phyloP scores from a whole-genome alignment of 2,797 vertebrate genomes.

The Fistularia tabacaria region DNA sequence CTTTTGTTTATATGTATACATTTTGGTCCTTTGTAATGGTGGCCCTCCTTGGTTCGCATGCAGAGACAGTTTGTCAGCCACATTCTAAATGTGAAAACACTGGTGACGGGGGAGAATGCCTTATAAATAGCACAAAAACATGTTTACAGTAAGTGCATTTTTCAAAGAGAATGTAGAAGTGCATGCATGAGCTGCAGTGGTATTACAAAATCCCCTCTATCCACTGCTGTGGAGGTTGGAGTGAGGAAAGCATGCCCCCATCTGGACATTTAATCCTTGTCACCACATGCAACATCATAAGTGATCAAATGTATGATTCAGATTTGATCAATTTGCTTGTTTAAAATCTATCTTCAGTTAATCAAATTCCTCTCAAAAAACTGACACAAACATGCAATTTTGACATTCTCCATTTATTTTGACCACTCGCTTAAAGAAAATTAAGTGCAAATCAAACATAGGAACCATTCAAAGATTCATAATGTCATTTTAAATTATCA shows the following conservation, averaged over 20 bases:
- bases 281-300: too few species aligned
- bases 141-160: conserved; percentile 1
- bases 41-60: background rate
- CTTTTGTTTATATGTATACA: too few species aligned
- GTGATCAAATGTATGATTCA: too few species aligned
- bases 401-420: conserved; percentile 67
- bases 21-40: too few species aligned
- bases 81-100: background rate
- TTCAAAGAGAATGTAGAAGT: conserved; percentile 24
- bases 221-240: background rate
- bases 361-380: background rate
- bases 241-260: conserved; percentile 50
- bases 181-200: conserved; percentile 6
- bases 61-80: conserved; percentile 1
- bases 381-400: conserved; percentile 27
- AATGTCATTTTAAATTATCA: conserved; percentile 67
- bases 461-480: conserved; percentile 51
- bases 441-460: conserved; percentile 73
- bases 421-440: conserved; percentile 50
- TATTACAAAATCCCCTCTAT: background rate
- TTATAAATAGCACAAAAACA: conserved; percentile 14
- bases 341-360: too few species aligned
- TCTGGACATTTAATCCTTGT: conserved; percentile 28
- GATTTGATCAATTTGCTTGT: too few species aligned
- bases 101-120: background rate